These are phyloP conservation scores for Chymomyza fuscimana DNA, from an alignment of 2,888 invertebrate genomes.

Conservation along the genomic window DNA sequence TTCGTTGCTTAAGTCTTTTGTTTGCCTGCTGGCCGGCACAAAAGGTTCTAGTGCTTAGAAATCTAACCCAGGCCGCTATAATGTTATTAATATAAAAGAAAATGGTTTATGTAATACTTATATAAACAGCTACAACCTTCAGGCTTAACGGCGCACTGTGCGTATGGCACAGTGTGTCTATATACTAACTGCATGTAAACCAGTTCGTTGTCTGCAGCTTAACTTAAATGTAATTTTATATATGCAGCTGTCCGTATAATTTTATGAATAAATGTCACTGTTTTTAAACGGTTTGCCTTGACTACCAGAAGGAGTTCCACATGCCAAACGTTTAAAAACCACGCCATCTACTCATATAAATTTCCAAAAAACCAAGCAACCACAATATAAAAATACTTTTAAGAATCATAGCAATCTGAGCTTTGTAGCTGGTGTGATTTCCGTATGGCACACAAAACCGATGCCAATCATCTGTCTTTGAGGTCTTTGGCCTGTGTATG, in stretches of 20 bases:
- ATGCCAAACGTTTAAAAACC: too few species aligned
- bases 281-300: neutral
- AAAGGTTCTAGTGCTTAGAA: constrained; percentile 66
- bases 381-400: neutral
- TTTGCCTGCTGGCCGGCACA: constrained; percentile 44
- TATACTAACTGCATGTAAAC: neutral
- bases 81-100: neutral
- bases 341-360: constrained; percentile 12
- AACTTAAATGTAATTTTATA: neutral
- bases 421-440: constrained; percentile 1
- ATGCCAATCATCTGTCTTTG: constrained; percentile 26
- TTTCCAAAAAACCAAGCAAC: constrained; percentile 19
- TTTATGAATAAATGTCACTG: neutral
- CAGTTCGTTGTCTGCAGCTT: neutral
- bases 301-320: neutral
- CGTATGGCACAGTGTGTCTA: neutral
- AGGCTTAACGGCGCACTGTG: constrained; percentile 9
- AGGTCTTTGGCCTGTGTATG: constrained; percentile 60
- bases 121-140: constrained; percentile 21
- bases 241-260: neutral
- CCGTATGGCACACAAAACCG: constrained; percentile 11
- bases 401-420: constrained; percentile 3
- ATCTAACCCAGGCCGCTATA: constrained; percentile 60
- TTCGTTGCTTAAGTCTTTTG: constrained; percentile 74
- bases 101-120: neutral